Evolutionary conservation across 2,888 invertebrate genomes (phyloP), one percentile per base, ranked within the genome.

Genomic region (Lycophotia porphyrea): DNA sequence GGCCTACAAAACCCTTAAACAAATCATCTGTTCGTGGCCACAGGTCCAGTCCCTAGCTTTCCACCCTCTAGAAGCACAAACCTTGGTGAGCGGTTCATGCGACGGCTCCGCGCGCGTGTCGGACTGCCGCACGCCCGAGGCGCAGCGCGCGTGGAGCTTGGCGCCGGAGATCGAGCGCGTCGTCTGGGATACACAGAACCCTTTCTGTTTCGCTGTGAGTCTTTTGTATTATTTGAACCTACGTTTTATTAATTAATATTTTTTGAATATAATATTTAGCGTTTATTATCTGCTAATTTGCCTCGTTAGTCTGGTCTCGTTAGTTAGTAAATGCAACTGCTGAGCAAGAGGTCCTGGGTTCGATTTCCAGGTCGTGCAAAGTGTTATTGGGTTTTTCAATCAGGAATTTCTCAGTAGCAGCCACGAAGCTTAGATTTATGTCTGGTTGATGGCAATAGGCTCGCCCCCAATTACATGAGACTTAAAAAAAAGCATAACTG

Each of bases 121-220:
- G 87, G 99, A 99, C 95, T 99, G 99, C 91, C 97, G 98, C 84
- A 52, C 92, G 31, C 91, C 96, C 0, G 96, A 95, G 71, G 95
- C 97, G 47, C 97, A 97, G 90, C 97, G 97, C 92, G 95, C 95
- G 0, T 99, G 99, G 99, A 86, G 96, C 55, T 94, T 98, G 21
- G 95, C 96, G 39, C 98, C 98, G 0, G 99, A 99, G 96, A 98
- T 99, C 42, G 99, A 99, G 93, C 97, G 98, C 86, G 97, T 98
- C 18, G 88, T 97, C 1, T 99, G 99, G 99, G 98, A 99, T 95
- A 97, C 97, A 60, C 97, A 97, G 82, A 97, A 98, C 90, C 97
- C 98, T 0, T 98, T 98, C 95, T 97, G 97, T 88, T 99, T 98
- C 90, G 97, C 98, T 84, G 98, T 98, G 87, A 96, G 97, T 96